phyloP scores from a whole-genome alignment of 2,888 invertebrate genomes.

The Rhyacophila evoluta region DNA sequence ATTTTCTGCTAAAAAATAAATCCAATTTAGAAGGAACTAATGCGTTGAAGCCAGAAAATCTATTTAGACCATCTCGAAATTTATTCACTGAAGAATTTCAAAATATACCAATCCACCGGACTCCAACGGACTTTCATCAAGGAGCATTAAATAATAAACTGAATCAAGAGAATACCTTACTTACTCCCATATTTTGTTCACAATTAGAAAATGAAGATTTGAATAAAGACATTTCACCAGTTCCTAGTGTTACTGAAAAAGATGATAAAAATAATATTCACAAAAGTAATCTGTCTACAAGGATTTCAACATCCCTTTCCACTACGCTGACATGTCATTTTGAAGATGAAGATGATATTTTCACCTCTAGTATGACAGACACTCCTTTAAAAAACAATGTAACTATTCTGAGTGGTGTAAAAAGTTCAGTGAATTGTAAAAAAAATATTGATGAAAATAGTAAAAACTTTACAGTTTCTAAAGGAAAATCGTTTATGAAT shows the following conservation, averaged over 20 bases:
- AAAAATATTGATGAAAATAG: not conserved
- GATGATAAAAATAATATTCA: not conserved
- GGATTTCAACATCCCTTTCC: not conserved
- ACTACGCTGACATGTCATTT: not conserved
- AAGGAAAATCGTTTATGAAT: not conserved
- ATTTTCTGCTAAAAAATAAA: not conserved
- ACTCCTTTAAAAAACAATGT: not conserved
- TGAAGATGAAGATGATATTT: not conserved
- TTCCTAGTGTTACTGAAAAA: not conserved
- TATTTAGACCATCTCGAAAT: constrained; percentile 27
- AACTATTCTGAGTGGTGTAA: not conserved
- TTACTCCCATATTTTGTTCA: not conserved
- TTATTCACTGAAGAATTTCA: not conserved
- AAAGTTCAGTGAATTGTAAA: not conserved
- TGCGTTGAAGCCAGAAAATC: not conserved
- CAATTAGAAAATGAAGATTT: not conserved
- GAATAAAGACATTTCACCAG: not conserved
- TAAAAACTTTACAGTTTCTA: not conserved
- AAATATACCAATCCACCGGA: not conserved
- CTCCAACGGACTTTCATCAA: not conserved
- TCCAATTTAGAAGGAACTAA: not conserved
- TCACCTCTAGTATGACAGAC: not conserved
- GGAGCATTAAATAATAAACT: not conserved
- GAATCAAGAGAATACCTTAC: not conserved
- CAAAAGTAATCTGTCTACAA: not conserved